Conservation (phyloP, 2,113 vertebrate genomes). For the Hypanus sabinus region DNA sequence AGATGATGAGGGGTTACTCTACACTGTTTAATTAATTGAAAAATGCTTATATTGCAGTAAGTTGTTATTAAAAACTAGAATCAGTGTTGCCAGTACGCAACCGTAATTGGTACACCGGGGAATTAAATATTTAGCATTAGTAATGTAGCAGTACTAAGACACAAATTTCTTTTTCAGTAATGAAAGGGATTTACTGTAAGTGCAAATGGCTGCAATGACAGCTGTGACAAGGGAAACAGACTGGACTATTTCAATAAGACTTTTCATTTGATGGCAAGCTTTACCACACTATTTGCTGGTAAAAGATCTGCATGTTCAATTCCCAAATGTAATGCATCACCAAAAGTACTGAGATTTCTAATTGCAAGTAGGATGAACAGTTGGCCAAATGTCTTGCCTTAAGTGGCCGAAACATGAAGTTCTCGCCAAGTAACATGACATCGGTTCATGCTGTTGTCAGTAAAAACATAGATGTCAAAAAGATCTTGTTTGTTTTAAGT, state of each 20-base stretch:
- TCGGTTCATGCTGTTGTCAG: conserved; percentile 50
- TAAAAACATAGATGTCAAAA: conserved; percentile 41
- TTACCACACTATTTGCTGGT: conserved; percentile 78
- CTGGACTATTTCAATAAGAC: conserved; percentile 91
- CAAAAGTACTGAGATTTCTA: conserved; percentile 93
- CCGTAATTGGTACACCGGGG: conserved; percentile 97
- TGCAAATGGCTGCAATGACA: conserved; percentile 84
- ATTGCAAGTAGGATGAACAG: conserved; percentile 76
- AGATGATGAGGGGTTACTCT: conserved; percentile 99
- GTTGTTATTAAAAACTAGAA: conserved; percentile 97
- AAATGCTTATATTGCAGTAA: conserved; percentile 99
- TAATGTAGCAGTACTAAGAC: conserved; percentile 97
- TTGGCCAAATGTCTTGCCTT: conserved; percentile 53
- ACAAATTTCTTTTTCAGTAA: conserved; percentile 99
- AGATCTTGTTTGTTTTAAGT: conserved; percentile 83
- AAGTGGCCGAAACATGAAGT: conserved; percentile 43
- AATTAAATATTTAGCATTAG: conserved; percentile 99
- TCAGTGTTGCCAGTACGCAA: conserved; percentile 93
- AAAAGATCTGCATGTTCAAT: conserved; percentile 85
- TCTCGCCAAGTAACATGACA: conserved; percentile 47
- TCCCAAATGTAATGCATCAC: conserved; percentile 80
- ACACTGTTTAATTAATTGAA: conserved; percentile 99
- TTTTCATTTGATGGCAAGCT: conserved; percentile 81
- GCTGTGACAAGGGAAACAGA: conserved; percentile 82
- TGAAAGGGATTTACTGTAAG: conserved; percentile 86